Evolutionary conservation across 2,113 vertebrate genomes (phyloP), one percentile per base, ranked within the genome.

Genomic region (Vicugna pacos): DNA sequence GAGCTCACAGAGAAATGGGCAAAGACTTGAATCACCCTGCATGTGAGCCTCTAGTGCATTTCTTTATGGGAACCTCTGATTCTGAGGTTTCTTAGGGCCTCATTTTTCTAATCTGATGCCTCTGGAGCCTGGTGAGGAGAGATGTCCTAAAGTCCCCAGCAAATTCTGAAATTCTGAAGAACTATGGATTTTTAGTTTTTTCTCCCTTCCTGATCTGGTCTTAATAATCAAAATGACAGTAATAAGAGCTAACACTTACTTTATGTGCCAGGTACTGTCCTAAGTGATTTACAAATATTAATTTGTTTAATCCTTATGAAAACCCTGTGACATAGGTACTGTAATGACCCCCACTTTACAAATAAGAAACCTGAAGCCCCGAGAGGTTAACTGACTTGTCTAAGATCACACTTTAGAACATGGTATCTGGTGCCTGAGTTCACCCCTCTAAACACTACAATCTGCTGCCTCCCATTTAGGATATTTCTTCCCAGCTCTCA

Each of bases 401-500:
- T 67, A 19, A 85, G 86, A n/a, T 64, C 76, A 95, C 26, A 19
- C 58, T 46, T 73, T 60, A 72, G 91, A 20, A 69, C 8, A 2
- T 24, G 20, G 38, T 22, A 46, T 48, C 65, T 52, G 38, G 62
- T 8, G 58, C 28, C 35, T 69, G 30, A 69, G 48, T 48, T 64
- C 67, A 35, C 12, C 54, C 19, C 8, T 38, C 42, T 95, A 72
- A 96, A 75, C 6, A 38, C 26, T 77, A 20, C 22, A 52, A 64
- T 83, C 70, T 95, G 69, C 67, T 93, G 26, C 50, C 52, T 90
- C 80, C 82, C 42, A 24, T 82, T 14, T 19, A 98, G 98, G 96
- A 93, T 69, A 97, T 98, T 92, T 97, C 98, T 86, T 89, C 82
- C 30, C 95, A 97, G 86, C 97, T 98, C 58, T 94, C 96, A 10